phyloP scores from a whole-genome alignment of 2,888 invertebrate species.

The Plutella xylostella region DNA sequence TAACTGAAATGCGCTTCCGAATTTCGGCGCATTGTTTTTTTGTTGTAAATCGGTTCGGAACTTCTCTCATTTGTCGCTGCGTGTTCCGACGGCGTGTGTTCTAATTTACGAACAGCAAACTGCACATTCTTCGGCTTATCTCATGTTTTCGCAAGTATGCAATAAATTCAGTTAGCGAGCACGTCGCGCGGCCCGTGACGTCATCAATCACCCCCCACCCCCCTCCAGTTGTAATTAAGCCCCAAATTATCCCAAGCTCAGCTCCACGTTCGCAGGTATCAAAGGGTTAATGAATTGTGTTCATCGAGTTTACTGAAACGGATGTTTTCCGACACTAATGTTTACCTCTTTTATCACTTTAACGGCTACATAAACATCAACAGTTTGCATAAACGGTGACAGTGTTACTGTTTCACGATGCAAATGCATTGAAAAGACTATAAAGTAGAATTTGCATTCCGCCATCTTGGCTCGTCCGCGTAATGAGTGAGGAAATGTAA shows the following conservation, averaged over 20 bases:
- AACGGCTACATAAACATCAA: too few species aligned
- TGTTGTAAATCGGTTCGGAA: constrained; percentile 1
- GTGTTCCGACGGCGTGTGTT: neutral
- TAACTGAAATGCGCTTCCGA: constrained; percentile 21
- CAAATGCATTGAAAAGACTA: too few species aligned
- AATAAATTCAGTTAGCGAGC: constrained; percentile 25
- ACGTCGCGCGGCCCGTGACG: constrained; percentile 22
- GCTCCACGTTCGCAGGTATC: constrained; percentile 3
- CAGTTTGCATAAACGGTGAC: too few species aligned
- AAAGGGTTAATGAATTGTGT: constrained; percentile 4
- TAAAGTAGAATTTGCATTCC: neutral
- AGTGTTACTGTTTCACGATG: too few species aligned
- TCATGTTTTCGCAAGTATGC: constrained; percentile 18
- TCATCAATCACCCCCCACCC: constrained; percentile 34
- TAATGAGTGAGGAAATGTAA: constrained; percentile 3
- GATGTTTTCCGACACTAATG: neutral
- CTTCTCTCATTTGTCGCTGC: constrained; percentile 1
- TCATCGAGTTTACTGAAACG: neutral
- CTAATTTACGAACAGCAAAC: neutral
- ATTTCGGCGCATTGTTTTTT: constrained; percentile 29
- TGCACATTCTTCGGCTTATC: neutral
- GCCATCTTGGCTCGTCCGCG: neutral
- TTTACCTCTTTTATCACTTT: neutral
- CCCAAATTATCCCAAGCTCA: constrained; percentile 28
- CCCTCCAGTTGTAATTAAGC: constrained; percentile 32